Evolutionary conservation across 2,113 vertebrate genomes (phyloP), one percentile per base, ranked within the genome.

Genomic region (Oncorhynchus kisutch): DNA sequence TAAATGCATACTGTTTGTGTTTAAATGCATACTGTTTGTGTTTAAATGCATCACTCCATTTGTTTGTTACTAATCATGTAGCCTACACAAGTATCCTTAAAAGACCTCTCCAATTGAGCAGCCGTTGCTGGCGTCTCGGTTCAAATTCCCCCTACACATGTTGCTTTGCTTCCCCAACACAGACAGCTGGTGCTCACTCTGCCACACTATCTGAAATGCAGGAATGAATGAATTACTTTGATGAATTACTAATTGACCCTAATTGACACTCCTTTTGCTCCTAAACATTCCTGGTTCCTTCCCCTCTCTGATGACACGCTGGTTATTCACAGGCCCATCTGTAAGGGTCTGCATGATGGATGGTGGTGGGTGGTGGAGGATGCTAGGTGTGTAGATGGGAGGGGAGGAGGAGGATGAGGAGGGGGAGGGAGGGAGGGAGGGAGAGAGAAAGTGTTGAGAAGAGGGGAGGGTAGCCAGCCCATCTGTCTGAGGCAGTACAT

Each of bases 291-390:
- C 54, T 70, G 74, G 31, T 77, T 84, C 51, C 4, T 54, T 54
- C 51, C 51, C 51, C 51, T 54, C 13, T 54, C 16, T 54, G 51
- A 54, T 54, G 51, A 4, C 16, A 4, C 13, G 14, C 13, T 54
- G 80, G 29, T 51, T 73, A 66, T 79, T 81, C 12, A 39, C 34
- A n/a, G 31, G 65, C 77, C 82, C 82, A 85, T 88, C 85, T 90
- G 87, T 80, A 86, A 85, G 88, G 80, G 82, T 86, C 83, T 75
- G 78, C 68, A 73, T 89, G 87, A 88, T 89, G 81, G 86, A 86
- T 87, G 89, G 82, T 14, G 60, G 18, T 24, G 59, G 22, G 27
- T n/a, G 71, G 16, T 71, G 12, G 85, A 83, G 24, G 86, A 86
- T 83, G 89, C 74, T 86, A 88, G 84, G 76, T 85, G 85, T 81